Evolutionary conservation across 2,797 vertebrate genomes (phyloP).

Genomic region (Hemibagrus guttatus): DNA sequence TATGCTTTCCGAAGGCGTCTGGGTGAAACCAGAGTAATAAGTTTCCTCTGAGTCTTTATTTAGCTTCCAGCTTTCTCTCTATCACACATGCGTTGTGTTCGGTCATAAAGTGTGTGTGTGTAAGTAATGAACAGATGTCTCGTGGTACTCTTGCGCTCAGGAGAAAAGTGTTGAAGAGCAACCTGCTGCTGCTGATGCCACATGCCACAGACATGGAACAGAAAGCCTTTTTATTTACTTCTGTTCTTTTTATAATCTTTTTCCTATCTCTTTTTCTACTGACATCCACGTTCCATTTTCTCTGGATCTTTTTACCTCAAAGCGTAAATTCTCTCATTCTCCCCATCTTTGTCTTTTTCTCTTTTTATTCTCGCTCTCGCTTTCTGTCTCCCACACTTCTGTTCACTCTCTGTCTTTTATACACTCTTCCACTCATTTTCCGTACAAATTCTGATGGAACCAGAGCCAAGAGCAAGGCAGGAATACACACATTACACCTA

Average conservation of each 20-base stretch:
- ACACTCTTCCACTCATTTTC: not conserved
- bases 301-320: not conserved
- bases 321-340: no score
- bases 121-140: constrained; percentile 48
- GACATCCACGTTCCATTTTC: not conserved
- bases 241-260: not conserved
- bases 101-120: constrained; percentile 8
- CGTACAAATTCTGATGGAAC: not conserved
- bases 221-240: not conserved
- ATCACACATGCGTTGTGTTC: not conserved
- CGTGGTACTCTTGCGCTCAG: constrained; percentile 11
- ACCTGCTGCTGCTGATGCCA: constrained; percentile 20
- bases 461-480: not conserved
- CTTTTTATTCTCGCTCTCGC: no score
- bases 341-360: not conserved
- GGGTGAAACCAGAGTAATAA: constrained; percentile 9
- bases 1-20: not conserved
- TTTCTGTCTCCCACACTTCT: no score
- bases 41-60: constrained; percentile 27
- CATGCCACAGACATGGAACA: not conserved
- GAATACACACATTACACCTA: not conserved
- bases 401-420: no score
- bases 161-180: constrained; percentile 8
- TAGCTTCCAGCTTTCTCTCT: constrained; percentile 4
- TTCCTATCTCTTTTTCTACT: not conserved